Conservation (phyloP, 2,113 vertebrate genomes). For the Theristicus caerulescens region DNA sequence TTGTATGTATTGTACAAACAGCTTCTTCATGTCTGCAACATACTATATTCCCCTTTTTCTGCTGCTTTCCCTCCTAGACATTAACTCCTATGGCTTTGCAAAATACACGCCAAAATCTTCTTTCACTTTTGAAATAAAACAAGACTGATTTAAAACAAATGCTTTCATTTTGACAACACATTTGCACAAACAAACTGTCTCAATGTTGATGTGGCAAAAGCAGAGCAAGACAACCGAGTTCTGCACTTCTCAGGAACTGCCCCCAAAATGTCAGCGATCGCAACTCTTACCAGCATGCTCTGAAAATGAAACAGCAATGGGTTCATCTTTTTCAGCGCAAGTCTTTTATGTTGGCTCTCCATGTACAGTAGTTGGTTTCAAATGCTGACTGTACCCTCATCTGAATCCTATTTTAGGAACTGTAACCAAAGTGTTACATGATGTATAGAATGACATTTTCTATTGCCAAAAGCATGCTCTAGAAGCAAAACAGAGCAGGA, state of each 20-base stretch:
- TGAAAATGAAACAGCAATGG: background rate
- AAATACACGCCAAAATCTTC: slow-evolving; percentile 20
- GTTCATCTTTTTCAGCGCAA: background rate
- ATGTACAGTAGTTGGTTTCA: slow-evolving; percentile 2
- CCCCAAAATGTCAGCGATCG: slow-evolving; percentile 20
- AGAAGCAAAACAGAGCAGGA: slow-evolving; percentile 38
- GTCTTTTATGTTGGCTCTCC: background rate
- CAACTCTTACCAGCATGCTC: background rate
- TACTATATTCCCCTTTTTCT: background rate
- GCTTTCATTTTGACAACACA: slow-evolving; percentile 70
- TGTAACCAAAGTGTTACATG: slow-evolving; percentile 13
- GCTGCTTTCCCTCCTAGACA: background rate
- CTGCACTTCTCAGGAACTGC: background rate
- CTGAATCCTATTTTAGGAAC: slow-evolving; percentile 23
- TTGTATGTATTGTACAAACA: background rate
- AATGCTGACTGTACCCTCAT: background rate
- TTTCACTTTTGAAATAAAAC: slow-evolving; percentile 61
- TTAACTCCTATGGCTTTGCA: slow-evolving; percentile 11
- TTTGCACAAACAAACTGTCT: slow-evolving; percentile 68
- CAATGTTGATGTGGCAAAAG: slow-evolving; percentile 57
- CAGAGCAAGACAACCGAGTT: slow-evolving; percentile 32
- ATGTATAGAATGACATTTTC: slow-evolving; percentile 15
- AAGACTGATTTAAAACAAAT: slow-evolving; percentile 59
- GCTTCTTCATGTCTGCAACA: background rate
- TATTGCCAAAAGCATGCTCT: slow-evolving; percentile 54